phyloP scores from a whole-genome alignment of 1,140 invertebrate species.

The Drosophila arizonae region DNA sequence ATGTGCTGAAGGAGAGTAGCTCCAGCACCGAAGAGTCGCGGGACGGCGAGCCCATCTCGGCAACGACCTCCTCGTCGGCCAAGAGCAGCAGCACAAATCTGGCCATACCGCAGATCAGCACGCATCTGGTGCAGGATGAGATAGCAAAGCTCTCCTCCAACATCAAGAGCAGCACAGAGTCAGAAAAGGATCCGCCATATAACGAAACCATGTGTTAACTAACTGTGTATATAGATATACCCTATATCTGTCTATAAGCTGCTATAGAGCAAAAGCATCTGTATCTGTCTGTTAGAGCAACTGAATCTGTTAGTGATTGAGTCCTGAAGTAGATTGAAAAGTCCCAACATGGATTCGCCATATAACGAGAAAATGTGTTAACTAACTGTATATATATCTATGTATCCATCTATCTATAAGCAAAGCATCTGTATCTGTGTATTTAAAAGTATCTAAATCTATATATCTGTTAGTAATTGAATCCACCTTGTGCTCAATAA shows the following conservation, averaged over 20 bases:
- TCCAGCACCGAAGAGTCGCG: conserved; percentile 81
- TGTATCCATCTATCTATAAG: conserved; percentile 7
- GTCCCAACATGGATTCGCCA: not conserved
- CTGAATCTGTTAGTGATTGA: not conserved
- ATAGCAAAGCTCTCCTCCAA: conserved; percentile 82
- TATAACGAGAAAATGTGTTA: conserved; percentile 1
- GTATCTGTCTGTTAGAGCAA: too few species aligned
- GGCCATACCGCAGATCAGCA: conserved; percentile 80
- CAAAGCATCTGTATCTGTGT: conserved; percentile 21
- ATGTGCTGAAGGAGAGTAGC: conserved; percentile 82
- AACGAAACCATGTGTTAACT: conserved; percentile 82
- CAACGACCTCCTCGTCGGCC: conserved; percentile 43
- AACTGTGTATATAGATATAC: not conserved
- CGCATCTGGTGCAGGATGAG: conserved; percentile 81
- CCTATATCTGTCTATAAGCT: too few species aligned
- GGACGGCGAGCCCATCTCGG: conserved; percentile 47
- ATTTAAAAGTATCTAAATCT: conserved; percentile 20
- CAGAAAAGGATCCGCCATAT: conserved; percentile 82
- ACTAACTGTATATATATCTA: conserved; percentile 6
- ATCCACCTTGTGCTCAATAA: conserved; percentile 47
- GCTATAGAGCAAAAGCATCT: too few species aligned
- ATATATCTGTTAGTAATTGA: conserved; percentile 24
- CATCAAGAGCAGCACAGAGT: conserved; percentile 82
- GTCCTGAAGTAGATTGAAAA: not conserved
- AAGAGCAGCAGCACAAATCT: conserved; percentile 51